Evolutionary conservation across 2,797 vertebrate genomes (phyloP).

Genomic region (Nyctalus aviator): DNA sequence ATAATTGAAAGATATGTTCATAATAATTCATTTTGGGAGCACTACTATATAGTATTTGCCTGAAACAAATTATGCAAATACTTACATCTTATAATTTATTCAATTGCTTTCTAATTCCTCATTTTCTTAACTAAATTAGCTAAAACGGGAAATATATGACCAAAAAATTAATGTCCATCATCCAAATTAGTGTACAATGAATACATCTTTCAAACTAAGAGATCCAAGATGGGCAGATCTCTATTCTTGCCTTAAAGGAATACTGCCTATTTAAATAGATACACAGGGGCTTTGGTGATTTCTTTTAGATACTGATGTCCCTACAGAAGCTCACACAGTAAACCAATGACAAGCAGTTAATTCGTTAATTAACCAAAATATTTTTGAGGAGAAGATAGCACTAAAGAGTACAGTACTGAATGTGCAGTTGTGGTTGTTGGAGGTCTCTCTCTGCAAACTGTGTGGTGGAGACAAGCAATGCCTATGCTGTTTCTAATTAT

Average conservation of each 20-base stretch:
- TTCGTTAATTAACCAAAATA: conserved; percentile 93
- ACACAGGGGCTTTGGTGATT: conserved; percentile 81
- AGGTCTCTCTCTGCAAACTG: conserved; percentile 88
- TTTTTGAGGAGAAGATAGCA: conserved; percentile 89
- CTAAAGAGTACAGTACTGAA: conserved; percentile 89
- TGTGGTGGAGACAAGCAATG: conserved; percentile 90
- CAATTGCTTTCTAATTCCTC: conserved; percentile 58
- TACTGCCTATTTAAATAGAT: conserved; percentile 73
- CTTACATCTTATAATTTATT: conserved; percentile 70
- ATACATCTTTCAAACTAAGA: conserved; percentile 73
- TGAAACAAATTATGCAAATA: conserved; percentile 80
- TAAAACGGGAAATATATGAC: conserved; percentile 62
- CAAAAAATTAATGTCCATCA: conserved; percentile 64
- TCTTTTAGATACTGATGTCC: conserved; percentile 88
- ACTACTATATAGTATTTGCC: conserved; percentile 33
- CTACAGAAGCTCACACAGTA: conserved; percentile 85
- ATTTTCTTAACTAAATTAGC: conserved; percentile 76
- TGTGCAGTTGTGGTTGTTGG: conserved; percentile 86
- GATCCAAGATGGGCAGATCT: conserved; percentile 65
- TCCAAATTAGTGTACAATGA: conserved; percentile 59
- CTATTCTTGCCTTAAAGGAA: conserved; percentile 63
- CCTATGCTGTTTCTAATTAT: conserved; percentile 98
- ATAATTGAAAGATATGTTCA: conserved; percentile 66
- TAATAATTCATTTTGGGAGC: conserved; percentile 65
- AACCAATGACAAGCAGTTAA: conserved; percentile 87